Base-by-base conservation (phyloP, 1,140 invertebrate genomes). In the Ptiloglossa arizonensis region DNA sequence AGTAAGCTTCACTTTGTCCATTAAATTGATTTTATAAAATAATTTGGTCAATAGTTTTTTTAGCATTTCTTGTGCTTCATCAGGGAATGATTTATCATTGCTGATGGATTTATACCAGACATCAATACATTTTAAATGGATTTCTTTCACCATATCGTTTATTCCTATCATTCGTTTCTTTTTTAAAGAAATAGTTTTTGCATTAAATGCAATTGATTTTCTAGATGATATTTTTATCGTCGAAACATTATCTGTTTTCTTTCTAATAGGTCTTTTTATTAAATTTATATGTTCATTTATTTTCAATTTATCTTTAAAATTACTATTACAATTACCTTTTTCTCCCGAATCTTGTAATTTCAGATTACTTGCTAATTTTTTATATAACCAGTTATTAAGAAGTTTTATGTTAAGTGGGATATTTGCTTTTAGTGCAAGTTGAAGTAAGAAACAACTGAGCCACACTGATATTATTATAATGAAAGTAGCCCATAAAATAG, bases 51-150 rank as follows among this genome's bases (percentile, higher is more conserved):
- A 70, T 54, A 92, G 79, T 29, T 81, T 79, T 66, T 59, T 85
- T 19, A 91, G 64, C n/a, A 91, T 71, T 17, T 80, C 44, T 41
- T 83, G 87, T 0, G 87, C 73, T 50, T 91, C 89, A 9, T 87
- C 71, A 0, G 86, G 78, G 46, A 92, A 92, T 22, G 80, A 84
- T 35, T 82, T 75, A 22, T 92, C 89, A 15, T 86, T 81, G 29
- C 90, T 92, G 19, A 92, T 83, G 50, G 87, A 87, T 67, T 79
- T 81, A 57, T 92, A 92, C 91, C 91, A 92, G 38, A 80, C 82
- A 15, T 76, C 68, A 68, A 92, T 80, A 69, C 82, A 90, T 13
- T 87, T 87, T 8, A 44, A 22, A 22, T 90, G 80, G 50, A 92
- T 89, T 50, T 91, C 86, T 56, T 70, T 79, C 5, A 86, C 68